Evolutionary conservation across 1,140 invertebrate species (phyloP), one percentile per base, ranked within the genome.

Genomic region (Zaprionus gabonicus): DNA sequence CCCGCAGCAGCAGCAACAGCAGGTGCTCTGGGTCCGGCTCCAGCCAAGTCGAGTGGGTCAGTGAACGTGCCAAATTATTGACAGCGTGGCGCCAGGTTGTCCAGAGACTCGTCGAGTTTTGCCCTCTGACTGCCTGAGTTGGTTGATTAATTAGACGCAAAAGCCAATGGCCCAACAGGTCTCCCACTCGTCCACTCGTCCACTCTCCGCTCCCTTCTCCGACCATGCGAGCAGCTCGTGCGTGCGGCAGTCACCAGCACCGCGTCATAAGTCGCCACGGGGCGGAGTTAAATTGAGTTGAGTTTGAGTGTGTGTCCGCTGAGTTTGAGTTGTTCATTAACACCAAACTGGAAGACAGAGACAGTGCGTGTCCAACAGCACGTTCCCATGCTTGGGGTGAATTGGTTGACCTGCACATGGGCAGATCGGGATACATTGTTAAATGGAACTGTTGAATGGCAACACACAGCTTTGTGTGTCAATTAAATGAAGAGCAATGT

Each of bases 41-140:
- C 34, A 36, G 31, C 10, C 12, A 15, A 15, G 49, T n/a, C 56
- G 46, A 53, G 55, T 62, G 56, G 72, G 57, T 72, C 73, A 82
- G 49, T 81, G 84, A 75, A 83, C 81, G 81, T 90, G 84, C 84
- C 81, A 88, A 88, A 88, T 88, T 88, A 90, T 88, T 88, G 85
- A 88, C 84, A 84, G 78, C 82, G 56, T 49, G 67, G 68, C 59
- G 60, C 65, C 23, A 58, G 60, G 36, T 65, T 66, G 66, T 28
- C 17, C 38, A 20, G 72, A 17, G n/a, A 28, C 62, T 27, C 55
- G 44, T 44, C 53, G 57, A 51, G 46, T 53, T 71, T 66, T 49
- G 65, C 65, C 67, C 64, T 38, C 38, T 68, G 66, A 60, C 34
- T 68, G 62, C 66, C 51, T 78, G 60, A 73, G 71, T 68, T 76